Evolutionary conservation across 2,888 invertebrate genomes (phyloP), one percentile per base, ranked within the genome.

Genomic region (Hemicrepidius hirtus): DNA sequence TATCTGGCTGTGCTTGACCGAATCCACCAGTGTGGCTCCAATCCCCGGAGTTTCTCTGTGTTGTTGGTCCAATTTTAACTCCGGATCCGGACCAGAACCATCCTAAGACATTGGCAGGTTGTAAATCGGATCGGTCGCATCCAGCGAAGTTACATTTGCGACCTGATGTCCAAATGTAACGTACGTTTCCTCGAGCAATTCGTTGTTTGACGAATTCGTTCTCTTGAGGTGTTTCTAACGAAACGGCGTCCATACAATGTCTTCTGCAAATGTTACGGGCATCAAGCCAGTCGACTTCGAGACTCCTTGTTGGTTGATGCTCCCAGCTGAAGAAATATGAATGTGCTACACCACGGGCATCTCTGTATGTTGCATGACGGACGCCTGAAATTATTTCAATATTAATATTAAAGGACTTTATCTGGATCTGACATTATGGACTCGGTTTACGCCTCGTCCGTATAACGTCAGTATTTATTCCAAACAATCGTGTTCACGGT

Each of bases 81-180:
- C 96, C 96, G 7, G 96, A 96, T 76, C 96, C 96, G 5, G 95
- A 95, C 96, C 96, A 97, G 91, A 97, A 97, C 96, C 96, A 97
- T 68, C 95, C 95, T 86, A 95, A 94, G 79, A 94, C 91, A 84
- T 94, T 94, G 74, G 94, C 91, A n/a, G 95, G 95, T 87, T 94
- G 94, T 81, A 95, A 88, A 86, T 95, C 95, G 57, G 92, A 87
- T 67, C 95, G 90, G 87, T 94, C 94, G 86, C 95, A 97, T 44
- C 96, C 96, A 74, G 95, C 95, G 84, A 97, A 97, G 87, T 97
- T 96, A 84, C 96, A 97, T 86, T 96, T 96, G 76, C 96, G 92
- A 0, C 96, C 96, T 9, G 95, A 95, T 0, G 96, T 96, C 96
- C 96, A 97, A 83, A 97, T 96, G 87, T 92, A 97, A 2, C 92